Evolutionary conservation across 2,888 invertebrate species (phyloP).

Genomic region (Cacoxenus indagator): DNA sequence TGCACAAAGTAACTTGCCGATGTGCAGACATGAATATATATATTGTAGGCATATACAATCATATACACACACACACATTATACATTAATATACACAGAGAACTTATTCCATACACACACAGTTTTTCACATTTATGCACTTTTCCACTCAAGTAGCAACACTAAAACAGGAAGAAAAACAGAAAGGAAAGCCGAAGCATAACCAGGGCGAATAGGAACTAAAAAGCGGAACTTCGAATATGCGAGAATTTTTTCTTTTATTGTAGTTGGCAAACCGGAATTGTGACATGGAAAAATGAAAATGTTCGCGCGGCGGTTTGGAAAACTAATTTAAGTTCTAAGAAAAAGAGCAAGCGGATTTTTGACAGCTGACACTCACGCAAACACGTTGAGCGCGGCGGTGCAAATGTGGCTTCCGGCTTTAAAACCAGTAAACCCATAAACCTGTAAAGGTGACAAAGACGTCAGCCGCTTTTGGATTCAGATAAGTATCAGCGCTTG

Average conservation of each 20-base stretch:
- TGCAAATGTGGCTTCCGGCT: neutral
- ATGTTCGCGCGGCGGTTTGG: neutral
- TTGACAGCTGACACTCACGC: slow-evolving; percentile 9
- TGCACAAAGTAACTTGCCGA: neutral
- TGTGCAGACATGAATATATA: neutral
- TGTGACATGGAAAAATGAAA: slow-evolving; percentile 3
- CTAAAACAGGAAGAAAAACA: neutral
- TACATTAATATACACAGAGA: neutral
- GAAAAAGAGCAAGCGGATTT: slow-evolving; percentile 4
- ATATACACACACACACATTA: neutral
- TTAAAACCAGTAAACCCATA: neutral
- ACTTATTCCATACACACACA: neutral
- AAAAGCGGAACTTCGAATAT: neutral
- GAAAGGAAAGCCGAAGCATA: neutral
- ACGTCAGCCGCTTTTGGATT: neutral
- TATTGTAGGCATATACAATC: neutral
- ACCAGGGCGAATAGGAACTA: neutral
- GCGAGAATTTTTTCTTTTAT: neutral
- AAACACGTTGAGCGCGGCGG: neutral
- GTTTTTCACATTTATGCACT: neutral
- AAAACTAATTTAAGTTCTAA: slow-evolving; percentile 6
- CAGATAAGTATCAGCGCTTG: neutral
- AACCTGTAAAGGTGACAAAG: slow-evolving; percentile 6
- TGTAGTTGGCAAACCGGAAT: neutral
- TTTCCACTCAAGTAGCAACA: neutral